Conservation (phyloP, 2,797 vertebrate species). For the Anguilla pacifica region DNA sequence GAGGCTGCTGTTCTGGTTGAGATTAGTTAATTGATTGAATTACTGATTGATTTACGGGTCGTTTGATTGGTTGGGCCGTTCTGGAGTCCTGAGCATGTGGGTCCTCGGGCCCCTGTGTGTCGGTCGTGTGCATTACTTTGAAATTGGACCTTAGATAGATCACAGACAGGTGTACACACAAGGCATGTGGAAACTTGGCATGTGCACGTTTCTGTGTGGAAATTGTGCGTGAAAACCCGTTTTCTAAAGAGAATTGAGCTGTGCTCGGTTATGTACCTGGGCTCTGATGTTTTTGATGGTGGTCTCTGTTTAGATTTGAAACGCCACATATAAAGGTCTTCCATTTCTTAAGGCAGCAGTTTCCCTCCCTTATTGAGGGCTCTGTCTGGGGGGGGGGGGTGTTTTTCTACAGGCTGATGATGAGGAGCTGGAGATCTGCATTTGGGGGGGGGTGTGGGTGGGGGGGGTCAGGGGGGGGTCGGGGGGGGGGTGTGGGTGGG, state of each 20-base stretch:
- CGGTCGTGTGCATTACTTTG: not conserved
- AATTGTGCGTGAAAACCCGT: not conserved
- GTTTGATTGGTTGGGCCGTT: not conserved
- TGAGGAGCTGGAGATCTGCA: not conserved
- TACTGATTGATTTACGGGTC: not conserved
- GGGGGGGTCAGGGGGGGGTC: too few species aligned
- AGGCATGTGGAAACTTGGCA: not conserved
- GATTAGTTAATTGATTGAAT: not conserved
- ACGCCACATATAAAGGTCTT: not conserved
- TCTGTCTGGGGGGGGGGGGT: not conserved
- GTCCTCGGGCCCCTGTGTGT: not conserved
- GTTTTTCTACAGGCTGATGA: not conserved
- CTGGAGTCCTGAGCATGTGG: not conserved
- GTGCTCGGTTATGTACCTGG: not conserved
- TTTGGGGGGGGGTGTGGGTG: too few species aligned
- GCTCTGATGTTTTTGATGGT: not conserved
- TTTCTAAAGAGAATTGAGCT: not conserved
- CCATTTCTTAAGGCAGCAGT: not conserved
- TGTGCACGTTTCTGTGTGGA: not conserved
- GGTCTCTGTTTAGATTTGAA: not conserved
- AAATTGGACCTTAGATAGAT: not conserved
- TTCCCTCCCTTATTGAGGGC: not conserved
- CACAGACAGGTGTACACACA: not conserved
- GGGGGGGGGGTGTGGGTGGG: too few species aligned
- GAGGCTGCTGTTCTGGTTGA: not conserved